Percentiles rank a stretch among this genome's conserved stretches.
Conservation (phyloP, 1,140 invertebrate genomes). For the Penaeus vannamei region DNA sequence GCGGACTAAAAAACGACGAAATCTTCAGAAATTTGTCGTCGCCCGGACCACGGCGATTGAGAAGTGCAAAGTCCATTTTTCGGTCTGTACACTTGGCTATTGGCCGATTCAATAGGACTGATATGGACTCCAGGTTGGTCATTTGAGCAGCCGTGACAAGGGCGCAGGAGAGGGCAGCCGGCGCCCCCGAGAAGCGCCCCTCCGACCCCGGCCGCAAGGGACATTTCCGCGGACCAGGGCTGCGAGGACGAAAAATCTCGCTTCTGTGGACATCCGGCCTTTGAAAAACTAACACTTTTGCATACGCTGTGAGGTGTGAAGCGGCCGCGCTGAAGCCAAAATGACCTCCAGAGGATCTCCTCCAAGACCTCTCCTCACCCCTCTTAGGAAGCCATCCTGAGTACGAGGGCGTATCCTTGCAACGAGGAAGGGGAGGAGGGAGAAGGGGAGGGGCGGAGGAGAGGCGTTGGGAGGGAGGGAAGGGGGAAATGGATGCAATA, state of each 20-base stretch:
- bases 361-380: too few relatives aligned
- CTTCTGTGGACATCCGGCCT: conserved; percentile 22
- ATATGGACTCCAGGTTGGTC: conserved; percentile 65
- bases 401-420: background rate
- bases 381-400: background rate
- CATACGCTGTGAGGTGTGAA: conserved; percentile 64
- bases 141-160: conserved; percentile 58
- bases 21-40: conserved; percentile 44
- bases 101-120: conserved; percentile 63
- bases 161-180: background rate
- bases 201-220: background rate
- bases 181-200: conserved; percentile 23
- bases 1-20: conserved; percentile 43
- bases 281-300: conserved; percentile 64
- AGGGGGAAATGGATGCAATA: background rate
- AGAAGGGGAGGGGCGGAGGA: background rate
- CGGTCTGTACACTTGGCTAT: conserved; percentile 64
- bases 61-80: conserved; percentile 66
- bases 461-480: background rate
- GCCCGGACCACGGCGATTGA: conserved; percentile 45
- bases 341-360: conserved; percentile 51
- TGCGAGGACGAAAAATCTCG: conserved; percentile 1
- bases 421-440: background rate
- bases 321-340: conserved; percentile 50
- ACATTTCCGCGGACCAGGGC: background rate